Evolutionary conservation across 1,140 invertebrate genomes (phyloP), one percentile per base, ranked within the genome.

Genomic region (Heliconius eleuchia): DNA sequence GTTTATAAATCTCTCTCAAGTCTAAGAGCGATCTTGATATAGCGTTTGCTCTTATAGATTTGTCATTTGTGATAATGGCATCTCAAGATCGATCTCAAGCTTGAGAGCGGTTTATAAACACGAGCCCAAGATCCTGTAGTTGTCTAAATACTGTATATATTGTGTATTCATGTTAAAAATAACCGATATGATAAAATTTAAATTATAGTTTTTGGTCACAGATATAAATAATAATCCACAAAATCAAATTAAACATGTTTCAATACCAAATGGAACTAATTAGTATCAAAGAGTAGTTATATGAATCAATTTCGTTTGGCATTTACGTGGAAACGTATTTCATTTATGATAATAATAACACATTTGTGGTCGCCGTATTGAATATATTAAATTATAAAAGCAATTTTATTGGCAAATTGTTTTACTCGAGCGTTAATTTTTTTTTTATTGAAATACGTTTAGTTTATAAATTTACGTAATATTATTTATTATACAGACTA

Each of bases 271-370:
- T 66, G 39, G 74, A 76, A 76, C 23, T 76, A 76, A 76, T 74
- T 73, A 72, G 66, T 79, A 52, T 71, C 73, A 79, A 75, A 75
- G 70, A 60, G 70, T 70, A 74, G 66, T 60, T 73, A 76, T 76
- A 76, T 70, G 73, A 57, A 79, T 79, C 74, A 79, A 76, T 76
- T 77, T 55, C 74, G 71, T 79, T 79, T 76, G 73, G 73, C 60
- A 70, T 78, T 74, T 72, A 73, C 66, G 73, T 71, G 73, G 34
- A 71, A 79, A 79, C 71, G 34, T 76, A 71, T 74, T 72, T 76
- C 50, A 76, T 71, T 79, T 79, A 79, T 73, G 57, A 75, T 79
- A 76, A 79, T 76, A 79, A 79, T 76, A 55, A 55, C 27, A 30
- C 73, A 73, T 55, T 79, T 57, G 73, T 39, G 73, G 78, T 70